Conservation (phyloP, 1,140 invertebrate species). For the Drosophila lacertosa region DNA sequence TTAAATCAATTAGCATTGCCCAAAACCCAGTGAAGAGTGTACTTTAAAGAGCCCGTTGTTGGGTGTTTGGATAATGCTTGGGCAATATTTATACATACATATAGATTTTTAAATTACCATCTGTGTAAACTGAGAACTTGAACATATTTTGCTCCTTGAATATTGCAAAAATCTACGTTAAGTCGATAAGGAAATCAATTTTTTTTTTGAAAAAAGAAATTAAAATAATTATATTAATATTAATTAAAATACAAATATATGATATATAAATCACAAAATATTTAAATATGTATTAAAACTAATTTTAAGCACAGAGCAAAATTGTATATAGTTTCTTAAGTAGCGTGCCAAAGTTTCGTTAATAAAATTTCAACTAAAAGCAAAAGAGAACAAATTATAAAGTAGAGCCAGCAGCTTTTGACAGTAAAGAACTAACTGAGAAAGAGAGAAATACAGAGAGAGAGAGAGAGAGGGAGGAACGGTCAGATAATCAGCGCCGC, state of each 20-base stretch:
- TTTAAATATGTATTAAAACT: slow-evolving; percentile 77
- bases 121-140: slow-evolving; percentile 40
- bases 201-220: slow-evolving; percentile 35
- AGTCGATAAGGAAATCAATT: slow-evolving; percentile 34
- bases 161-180: slow-evolving; percentile 31
- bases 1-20: slow-evolving; percentile 81
- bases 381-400: slow-evolving; percentile 29
- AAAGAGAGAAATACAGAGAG: not conserved
- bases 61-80: not conserved
- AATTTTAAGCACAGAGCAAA: slow-evolving; percentile 64
- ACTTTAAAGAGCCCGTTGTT: slow-evolving; percentile 6
- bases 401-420: not conserved
- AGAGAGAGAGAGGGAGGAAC: slow-evolving; percentile 17
- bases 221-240: slow-evolving; percentile 30
- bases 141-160: slow-evolving; percentile 40
- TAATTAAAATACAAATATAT: slow-evolving; percentile 22
- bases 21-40: slow-evolving; percentile 31
- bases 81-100: slow-evolving; percentile 46
- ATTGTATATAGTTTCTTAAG: slow-evolving; percentile 49
- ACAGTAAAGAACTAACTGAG: slow-evolving; percentile 15
- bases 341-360: slow-evolving; percentile 61
- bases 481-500: slow-evolving; percentile 74
- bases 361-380: slow-evolving; percentile 60
- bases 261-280: slow-evolving; percentile 40
- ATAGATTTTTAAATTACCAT: slow-evolving; percentile 39